These are phyloP conservation scores for Procambarus clarkii DNA, from an alignment of 1,140 invertebrate genomes.

Conservation along the genomic window DNA sequence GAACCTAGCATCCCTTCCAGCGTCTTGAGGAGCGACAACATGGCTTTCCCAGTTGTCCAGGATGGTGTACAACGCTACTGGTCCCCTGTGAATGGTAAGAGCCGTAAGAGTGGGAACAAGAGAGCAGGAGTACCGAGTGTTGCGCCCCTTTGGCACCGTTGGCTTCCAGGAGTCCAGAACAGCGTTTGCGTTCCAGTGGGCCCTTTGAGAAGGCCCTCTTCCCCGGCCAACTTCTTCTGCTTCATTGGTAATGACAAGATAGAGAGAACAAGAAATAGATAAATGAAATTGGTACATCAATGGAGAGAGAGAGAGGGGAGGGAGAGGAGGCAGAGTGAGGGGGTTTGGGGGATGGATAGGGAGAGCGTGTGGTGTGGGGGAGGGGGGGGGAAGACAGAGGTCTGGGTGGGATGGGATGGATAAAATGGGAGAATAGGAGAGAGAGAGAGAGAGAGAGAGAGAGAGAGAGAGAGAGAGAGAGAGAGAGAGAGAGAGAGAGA, in stretches of 20 bases:
- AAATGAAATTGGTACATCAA: not conserved
- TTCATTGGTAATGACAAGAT: not conserved
- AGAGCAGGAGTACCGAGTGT: too few species aligned
- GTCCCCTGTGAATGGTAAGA: not conserved
- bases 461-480: slow-evolving; percentile 10
- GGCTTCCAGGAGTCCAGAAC: not conserved
- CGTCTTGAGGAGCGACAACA: not conserved
- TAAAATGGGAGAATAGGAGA: not conserved
- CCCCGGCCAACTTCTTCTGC: slow-evolving; percentile 21
- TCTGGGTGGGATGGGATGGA: not conserved
- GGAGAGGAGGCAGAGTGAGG: not conserved
- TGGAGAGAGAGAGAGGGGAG: not conserved
- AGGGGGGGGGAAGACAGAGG: not conserved
- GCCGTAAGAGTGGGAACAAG: too few species aligned
- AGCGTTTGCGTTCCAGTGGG: not conserved
- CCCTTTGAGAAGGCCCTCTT: not conserved
- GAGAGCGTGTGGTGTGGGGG: too few species aligned
- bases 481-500: slow-evolving; percentile 40
- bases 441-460: slow-evolving; percentile 8
- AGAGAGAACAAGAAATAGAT: slow-evolving; percentile 22
- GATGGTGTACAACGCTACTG: too few species aligned
- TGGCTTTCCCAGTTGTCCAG: not conserved
- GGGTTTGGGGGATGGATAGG: not conserved
- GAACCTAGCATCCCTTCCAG: not conserved
- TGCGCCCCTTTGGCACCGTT: too few species aligned